These are phyloP conservation scores for Cochlearius cochlearius DNA, from an alignment of 2,113 vertebrate species.

Conservation along the genomic window DNA sequence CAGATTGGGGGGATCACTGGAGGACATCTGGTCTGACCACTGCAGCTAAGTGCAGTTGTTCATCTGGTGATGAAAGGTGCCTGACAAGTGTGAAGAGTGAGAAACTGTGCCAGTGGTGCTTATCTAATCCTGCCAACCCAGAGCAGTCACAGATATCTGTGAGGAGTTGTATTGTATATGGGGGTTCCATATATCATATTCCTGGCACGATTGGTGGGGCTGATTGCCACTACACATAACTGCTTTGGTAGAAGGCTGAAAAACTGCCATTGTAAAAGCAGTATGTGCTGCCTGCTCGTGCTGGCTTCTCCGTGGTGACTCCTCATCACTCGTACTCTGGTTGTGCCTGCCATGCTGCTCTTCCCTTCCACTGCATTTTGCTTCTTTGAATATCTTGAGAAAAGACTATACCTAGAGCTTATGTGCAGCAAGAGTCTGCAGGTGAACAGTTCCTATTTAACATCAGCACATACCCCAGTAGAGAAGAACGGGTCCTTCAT, in stretches of 20 bases:
- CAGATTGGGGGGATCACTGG: rapidly evolving
- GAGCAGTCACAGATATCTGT: not conserved
- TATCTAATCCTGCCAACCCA: not conserved
- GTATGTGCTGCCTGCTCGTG: rapidly evolving
- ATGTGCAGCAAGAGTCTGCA: not conserved
- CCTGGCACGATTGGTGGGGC: not conserved
- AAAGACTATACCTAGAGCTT: not conserved
- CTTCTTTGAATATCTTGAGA: not conserved
- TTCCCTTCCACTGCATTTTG: not conserved
- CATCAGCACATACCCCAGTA: rapidly evolving
- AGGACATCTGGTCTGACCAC: not conserved
- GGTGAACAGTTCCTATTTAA: not conserved
- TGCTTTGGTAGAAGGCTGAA: not conserved
- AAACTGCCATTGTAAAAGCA: not conserved
- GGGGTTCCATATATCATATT: not conserved
- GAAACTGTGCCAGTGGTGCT: not conserved
- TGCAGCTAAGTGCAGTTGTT: not conserved
- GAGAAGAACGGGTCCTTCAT: not conserved
- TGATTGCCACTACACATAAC: not conserved
- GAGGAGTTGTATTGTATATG: not conserved
- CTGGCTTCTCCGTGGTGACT: not conserved
- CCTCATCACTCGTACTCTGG: not conserved
- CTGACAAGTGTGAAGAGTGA: not conserved
- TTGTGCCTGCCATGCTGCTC: not conserved
- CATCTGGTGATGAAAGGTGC: not conserved